Base-by-base conservation (phyloP, 2,797 vertebrate species). In the Champsocephalus esox region DNA sequence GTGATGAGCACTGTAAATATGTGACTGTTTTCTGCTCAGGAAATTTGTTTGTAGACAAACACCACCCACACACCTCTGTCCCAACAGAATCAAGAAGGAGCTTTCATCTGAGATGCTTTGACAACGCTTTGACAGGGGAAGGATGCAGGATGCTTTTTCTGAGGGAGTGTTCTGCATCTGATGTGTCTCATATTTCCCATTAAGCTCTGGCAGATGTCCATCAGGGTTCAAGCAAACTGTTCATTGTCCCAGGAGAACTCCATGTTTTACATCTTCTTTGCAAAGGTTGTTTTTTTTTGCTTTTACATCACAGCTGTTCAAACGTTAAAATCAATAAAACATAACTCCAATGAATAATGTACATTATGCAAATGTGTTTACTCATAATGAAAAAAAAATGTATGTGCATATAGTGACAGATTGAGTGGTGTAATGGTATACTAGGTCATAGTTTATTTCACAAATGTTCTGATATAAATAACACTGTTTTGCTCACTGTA, bases 1-100 rank as follows among this genome's bases (percentile, higher is more conserved):
- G 54, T 28, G 19, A 14, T 63, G 45, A 66, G 32, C 41, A 56
- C n/a, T 64, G 48, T 5, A 52, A 32, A 76, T 61, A 67, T 43
- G 45, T 66, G 67, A 57, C 50, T 66, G 19, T 12, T n/a, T 21
- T 21, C 16, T 38, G 61, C 43, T 45, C 12, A 82, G 19, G 52
- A 64, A 68, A 51, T 58, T n/a, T 71, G 61, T 84, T 79, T 79
- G 60, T 59, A 65, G 51, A 75, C 61, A 66, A 61, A 56, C 43
- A 64, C 77, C 55, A 58, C 58, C 74, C 70, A 78, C 73, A 69
- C 66, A 24, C 45, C 58, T 57, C 50, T 24, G 34, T 71, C 69
- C 65, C 75, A 72, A 51, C 38, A 69, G 65, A 75, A 59, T 67
- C 17, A 72, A 51, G 32, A 76, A 11, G 75, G 70, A 59, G 72